phyloP scores from a whole-genome alignment of 2,113 vertebrate species.

The Indri indri region DNA sequence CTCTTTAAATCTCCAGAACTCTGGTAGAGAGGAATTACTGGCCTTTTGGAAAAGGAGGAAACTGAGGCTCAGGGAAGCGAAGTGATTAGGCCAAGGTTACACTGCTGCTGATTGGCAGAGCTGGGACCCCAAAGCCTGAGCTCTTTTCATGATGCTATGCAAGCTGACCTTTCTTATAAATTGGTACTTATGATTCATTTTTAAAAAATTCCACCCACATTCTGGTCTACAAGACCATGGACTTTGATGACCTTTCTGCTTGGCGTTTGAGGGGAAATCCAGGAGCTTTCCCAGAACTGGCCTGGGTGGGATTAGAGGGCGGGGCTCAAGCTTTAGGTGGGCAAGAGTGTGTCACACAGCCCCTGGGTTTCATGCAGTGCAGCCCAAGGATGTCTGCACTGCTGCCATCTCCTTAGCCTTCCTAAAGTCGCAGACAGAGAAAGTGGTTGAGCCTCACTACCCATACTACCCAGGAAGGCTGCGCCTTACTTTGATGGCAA shows the following conservation, averaged over 20 bases:
- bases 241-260: conserved; percentile 30
- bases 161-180: conserved; percentile 53
- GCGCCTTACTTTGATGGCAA: conserved; percentile 92
- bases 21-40: background rate
- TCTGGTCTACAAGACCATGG: background rate
- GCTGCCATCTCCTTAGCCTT: background rate
- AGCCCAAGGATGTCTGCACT: background rate
- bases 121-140: background rate
- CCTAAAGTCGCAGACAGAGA: background rate
- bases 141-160: background rate
- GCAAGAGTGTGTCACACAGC: background rate
- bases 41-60: background rate
- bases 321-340: background rate
- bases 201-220: conserved; percentile 28
- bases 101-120: background rate
- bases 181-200: conserved; percentile 51
- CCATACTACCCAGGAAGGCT: background rate
- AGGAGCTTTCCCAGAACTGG: conserved; percentile 43
- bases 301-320: background rate
- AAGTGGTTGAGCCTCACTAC: background rate
- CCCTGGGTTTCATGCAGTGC: background rate
- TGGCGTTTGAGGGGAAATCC: background rate
- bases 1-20: background rate
- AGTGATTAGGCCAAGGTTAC: background rate
- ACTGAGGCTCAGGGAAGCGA: background rate